A percentile compares a stretch with the other conserved stretches of the same genome.
Evolutionary conservation across 2,113 vertebrate species (phyloP).

Genomic region (Myxocyprinus asiaticus): DNA sequence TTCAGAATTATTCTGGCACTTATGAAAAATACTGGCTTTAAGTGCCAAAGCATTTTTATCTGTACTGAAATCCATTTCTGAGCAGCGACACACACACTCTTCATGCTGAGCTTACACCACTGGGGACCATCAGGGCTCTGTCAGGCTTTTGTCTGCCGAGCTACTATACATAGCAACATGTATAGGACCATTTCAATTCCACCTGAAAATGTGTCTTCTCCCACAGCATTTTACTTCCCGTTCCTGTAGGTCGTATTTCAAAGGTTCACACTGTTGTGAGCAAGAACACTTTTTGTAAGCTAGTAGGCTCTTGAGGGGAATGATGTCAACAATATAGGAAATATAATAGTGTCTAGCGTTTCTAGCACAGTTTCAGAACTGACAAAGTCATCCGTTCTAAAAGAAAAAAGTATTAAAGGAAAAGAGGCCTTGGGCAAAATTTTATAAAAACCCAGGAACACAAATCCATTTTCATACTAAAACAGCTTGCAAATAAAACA

Average conservation of each 20-base stretch:
- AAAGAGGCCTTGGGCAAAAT: too few relatives aligned
- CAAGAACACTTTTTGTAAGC: too few relatives aligned
- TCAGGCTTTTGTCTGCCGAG: background rate
- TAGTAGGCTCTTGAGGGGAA: too few relatives aligned
- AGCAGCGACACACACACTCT: background rate
- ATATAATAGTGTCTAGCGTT: too few relatives aligned
- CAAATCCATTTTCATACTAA: too few relatives aligned
- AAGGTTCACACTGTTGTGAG: background rate
- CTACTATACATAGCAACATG: background rate
- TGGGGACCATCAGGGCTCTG: background rate
- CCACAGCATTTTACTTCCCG: background rate
- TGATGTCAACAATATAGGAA: too few relatives aligned
- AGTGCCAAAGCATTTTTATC: conserved; percentile 19
- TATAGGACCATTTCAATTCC: background rate
- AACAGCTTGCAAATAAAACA: too few relatives aligned
- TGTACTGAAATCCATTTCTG: background rate
- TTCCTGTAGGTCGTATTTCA: conserved; percentile 12
- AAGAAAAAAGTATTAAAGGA: too few relatives aligned
- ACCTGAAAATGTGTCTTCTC: background rate
- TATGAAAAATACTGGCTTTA: conserved; percentile 13
- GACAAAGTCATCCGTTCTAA: too few relatives aligned
- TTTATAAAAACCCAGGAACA: too few relatives aligned
- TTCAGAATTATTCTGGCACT: background rate
- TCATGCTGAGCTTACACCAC: background rate
- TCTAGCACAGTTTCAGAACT: too few relatives aligned